Percentiles rank a stretch among this genome's conserved stretches.
These are phyloP conservation scores for Pygathrix nemaeus DNA, from an alignment of 2,113 vertebrate species.

Conservation along the genomic window DNA sequence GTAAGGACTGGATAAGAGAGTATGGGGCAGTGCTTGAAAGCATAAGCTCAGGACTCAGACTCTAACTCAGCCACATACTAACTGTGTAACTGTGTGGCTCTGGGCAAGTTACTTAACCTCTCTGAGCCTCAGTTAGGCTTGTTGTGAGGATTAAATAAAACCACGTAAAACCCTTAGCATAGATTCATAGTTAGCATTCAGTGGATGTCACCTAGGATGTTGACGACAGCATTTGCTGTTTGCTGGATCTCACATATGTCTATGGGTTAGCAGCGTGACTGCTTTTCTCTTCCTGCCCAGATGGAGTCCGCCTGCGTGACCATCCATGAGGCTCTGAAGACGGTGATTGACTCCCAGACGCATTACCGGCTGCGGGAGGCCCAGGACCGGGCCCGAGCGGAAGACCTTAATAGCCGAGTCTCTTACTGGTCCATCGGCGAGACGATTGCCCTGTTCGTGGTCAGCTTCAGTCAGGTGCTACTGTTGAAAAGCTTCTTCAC, in stretches of 20 bases:
- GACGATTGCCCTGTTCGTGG: conserved; percentile 88
- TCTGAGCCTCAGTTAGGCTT: background rate
- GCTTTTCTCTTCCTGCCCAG: conserved; percentile 78
- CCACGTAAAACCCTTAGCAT: background rate
- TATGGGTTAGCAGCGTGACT: rapidly evolving
- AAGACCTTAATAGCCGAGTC: conserved; percentile 88
- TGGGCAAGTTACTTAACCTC: no score
- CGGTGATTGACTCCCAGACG: conserved; percentile 90
- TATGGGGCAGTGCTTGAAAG: background rate
- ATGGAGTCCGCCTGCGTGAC: conserved; percentile 92
- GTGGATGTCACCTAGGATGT: rapidly evolving
- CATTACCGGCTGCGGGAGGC: conserved; percentile 92
- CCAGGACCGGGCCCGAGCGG: conserved; percentile 89
- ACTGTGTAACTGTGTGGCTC: no score
- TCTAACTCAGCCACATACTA: background rate
- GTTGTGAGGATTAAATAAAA: background rate
- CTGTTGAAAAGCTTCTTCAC: conserved; percentile 94
- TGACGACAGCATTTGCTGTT: rapidly evolving
- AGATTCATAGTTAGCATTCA: rapidly evolving
- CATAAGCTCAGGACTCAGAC: background rate
- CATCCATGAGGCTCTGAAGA: conserved; percentile 92
- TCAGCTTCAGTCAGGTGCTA: conserved; percentile 92
- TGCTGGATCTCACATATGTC: background rate
- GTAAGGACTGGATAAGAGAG: background rate
- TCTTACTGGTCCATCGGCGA: conserved; percentile 92